Percentiles rank a stretch among this genome's conserved stretches.
Conservation (phyloP, 1,140 invertebrate species). For the Microplitis demolitor region DNA sequence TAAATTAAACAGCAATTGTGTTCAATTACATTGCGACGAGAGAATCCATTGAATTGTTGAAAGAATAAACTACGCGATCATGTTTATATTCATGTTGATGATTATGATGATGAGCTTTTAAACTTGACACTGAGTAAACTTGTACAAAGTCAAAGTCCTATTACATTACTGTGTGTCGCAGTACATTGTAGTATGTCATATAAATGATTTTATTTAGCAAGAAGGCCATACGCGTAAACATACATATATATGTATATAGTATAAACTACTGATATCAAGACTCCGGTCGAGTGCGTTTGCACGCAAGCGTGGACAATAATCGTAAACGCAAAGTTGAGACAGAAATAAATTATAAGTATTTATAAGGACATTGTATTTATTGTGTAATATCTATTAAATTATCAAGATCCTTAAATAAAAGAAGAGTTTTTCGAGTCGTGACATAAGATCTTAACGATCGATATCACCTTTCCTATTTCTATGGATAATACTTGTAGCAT, state of each 20-base stretch:
- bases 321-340: not conserved
- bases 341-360: not conserved
- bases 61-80: not conserved
- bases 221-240: slow-evolving; percentile 5
- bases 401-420: not conserved
- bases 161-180: not conserved
- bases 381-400: not conserved
- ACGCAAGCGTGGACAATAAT: slow-evolving; percentile 10
- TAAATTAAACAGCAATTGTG: too few relatives aligned
- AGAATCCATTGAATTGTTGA: too few relatives aligned
- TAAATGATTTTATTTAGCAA: not conserved
- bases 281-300: slow-evolving; percentile 4
- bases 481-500: not conserved
- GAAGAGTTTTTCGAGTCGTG: not conserved
- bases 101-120: slow-evolving; percentile 14
- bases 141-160: not conserved
- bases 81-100: not conserved
- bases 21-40: too few relatives aligned
- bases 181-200: not conserved
- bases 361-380: not conserved
- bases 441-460: slow-evolving; percentile 7
- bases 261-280: not conserved
- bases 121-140: slow-evolving; percentile 30
- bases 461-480: not conserved
- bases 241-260: not conserved